A percentile compares a stretch with the other conserved stretches of the same genome.
phyloP scores from a whole-genome alignment of 1,140 invertebrate genomes.

The Drosophila prosaltans region DNA sequence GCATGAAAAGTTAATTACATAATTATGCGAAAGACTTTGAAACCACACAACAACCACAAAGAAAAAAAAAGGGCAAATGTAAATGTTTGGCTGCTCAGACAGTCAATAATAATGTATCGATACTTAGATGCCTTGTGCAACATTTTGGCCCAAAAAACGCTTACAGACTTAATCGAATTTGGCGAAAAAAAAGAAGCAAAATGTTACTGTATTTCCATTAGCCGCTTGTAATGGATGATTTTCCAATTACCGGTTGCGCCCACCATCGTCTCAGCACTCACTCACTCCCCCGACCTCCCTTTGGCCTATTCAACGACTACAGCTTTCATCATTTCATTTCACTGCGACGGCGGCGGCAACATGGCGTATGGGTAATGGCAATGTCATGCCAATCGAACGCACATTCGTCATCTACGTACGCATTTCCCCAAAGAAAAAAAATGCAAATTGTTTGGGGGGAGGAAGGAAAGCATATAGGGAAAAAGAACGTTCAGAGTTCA shows the following conservation, averaged over 20 bases:
- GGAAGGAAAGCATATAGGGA: neutral
- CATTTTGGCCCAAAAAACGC: constrained; percentile 41
- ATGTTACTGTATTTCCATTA: constrained; percentile 75
- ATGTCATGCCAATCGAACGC: constrained; percentile 60
- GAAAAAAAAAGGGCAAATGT: constrained; percentile 21
- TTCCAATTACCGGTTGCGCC: constrained; percentile 74
- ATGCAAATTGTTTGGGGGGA: constrained; percentile 68
- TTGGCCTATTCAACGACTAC: too few species aligned
- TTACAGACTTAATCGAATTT: constrained; percentile 77
- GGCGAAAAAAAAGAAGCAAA: constrained; percentile 40
- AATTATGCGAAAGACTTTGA: constrained; percentile 44
- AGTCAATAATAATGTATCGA: constrained; percentile 3
- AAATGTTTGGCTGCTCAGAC: constrained; percentile 6
- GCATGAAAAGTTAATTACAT: constrained; percentile 65
- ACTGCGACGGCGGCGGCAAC: constrained; percentile 21
- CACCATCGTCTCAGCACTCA: constrained; percentile 1
- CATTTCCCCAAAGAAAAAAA: constrained; percentile 30
- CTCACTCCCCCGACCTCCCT: neutral
- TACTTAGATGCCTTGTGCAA: constrained; percentile 9
- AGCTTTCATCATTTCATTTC: neutral
- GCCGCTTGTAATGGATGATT: constrained; percentile 75
- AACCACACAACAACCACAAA: neutral
- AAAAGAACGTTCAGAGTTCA: neutral
- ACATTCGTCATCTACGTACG: constrained; percentile 64
- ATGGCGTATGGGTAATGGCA: constrained; percentile 60